These are phyloP conservation scores for Cylindroiulus punctatus DNA, from an alignment of 2,888 invertebrate species.

Conservation along the genomic window DNA sequence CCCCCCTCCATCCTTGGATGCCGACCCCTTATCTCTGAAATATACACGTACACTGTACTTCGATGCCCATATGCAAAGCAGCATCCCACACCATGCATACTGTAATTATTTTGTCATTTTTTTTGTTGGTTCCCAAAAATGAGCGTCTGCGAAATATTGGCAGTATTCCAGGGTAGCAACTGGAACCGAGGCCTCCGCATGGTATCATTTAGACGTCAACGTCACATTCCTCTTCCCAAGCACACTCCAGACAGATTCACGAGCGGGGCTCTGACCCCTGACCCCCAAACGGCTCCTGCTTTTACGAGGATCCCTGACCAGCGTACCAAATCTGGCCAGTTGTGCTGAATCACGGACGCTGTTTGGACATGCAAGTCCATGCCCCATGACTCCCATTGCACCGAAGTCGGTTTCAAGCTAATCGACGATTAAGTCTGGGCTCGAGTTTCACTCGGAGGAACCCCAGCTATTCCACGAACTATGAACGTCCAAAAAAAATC, in stretches of 20 bases:
- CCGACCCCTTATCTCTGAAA: no score
- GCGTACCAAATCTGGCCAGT: neutral
- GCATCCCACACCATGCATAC: no score
- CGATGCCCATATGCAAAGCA: no score
- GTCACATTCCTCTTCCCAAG: neutral
- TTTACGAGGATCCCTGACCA: neutral
- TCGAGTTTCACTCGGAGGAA: neutral
- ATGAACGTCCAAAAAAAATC: neutral
- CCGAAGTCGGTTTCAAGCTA: neutral
- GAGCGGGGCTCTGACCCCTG: conserved; percentile 7
- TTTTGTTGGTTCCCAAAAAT: no score
- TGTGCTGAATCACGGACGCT: neutral
- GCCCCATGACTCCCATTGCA: neutral
- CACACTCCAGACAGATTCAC: neutral
- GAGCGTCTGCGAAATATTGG: neutral
- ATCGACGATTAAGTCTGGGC: neutral
- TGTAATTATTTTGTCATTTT: no score
- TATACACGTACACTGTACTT: no score
- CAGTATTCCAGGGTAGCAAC: neutral
- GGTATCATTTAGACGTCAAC: conserved; percentile 13
- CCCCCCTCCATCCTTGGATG: no score
- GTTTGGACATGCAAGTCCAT: neutral
- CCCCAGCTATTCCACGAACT: neutral
- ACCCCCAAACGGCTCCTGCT: neutral
- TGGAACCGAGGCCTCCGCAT: neutral